Evolutionary conservation across 2,113 vertebrate species (phyloP).

Genomic region (Brachirus orientalis): DNA sequence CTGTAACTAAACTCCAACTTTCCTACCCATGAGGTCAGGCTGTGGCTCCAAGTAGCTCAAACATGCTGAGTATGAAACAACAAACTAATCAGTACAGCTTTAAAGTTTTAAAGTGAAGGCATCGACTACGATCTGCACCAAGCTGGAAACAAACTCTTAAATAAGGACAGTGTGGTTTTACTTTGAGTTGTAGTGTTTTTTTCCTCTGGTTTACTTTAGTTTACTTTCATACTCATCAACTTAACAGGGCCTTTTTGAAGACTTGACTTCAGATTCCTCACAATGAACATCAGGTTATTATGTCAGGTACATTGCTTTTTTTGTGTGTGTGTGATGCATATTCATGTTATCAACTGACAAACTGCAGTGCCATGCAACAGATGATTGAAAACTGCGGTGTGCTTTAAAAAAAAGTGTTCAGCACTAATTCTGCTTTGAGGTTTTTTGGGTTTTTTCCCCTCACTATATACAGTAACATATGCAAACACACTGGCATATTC

Average conservation of each 20-base stretch:
- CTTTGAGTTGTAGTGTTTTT: background rate
- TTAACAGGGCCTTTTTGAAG: background rate
- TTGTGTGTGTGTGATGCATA: background rate
- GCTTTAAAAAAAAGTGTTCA: background rate
- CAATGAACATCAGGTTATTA: background rate
- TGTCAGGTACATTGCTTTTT: background rate
- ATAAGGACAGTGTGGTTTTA: too few species aligned
- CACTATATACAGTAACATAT: too few species aligned
- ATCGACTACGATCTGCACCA: background rate
- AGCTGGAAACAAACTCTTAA: background rate
- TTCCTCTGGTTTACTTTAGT: background rate
- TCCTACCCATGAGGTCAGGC: too few species aligned
- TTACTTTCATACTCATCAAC: background rate
- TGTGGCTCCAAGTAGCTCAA: too few species aligned
- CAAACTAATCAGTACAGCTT: too few species aligned
- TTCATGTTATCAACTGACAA: background rate
- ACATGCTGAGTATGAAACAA: too few species aligned
- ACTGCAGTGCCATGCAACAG: background rate
- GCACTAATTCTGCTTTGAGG: background rate
- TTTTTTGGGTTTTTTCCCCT: too few species aligned
- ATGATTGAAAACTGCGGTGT: background rate
- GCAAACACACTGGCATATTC: too few species aligned
- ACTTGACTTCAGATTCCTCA: background rate
- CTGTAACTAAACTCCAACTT: background rate
- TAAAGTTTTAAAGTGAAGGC: background rate